Evolutionary conservation across 2,888 invertebrate genomes (phyloP).

Genomic region (Caenorhabditis sinica): DNA sequence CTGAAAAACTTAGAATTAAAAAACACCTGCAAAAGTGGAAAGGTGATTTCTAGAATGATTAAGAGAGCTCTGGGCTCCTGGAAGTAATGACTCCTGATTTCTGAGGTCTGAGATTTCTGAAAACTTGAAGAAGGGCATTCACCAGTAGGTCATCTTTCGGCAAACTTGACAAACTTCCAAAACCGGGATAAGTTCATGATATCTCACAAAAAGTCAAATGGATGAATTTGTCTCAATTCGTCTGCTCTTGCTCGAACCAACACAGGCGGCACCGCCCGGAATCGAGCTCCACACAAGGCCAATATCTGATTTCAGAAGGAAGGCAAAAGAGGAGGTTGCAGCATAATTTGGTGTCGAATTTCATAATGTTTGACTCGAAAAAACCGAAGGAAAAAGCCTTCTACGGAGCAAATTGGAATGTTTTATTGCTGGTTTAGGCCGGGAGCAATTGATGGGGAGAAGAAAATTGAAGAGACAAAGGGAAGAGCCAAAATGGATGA

Average conservation of each 20-base stretch:
- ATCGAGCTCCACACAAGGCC: constrained; percentile 24
- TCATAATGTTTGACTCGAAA: constrained; percentile 67
- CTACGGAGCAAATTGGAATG: constrained; percentile 53
- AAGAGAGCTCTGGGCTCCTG: no score
- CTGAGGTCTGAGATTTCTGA: no score
- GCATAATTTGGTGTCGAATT: constrained; percentile 68
- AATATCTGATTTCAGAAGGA: constrained; percentile 63
- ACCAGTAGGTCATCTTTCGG: no score
- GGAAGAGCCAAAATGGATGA: constrained; percentile 14
- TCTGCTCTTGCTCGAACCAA: neutral
- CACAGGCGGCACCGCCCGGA: constrained; percentile 42
- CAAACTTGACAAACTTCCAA: no score
- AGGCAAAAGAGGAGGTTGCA: constrained; percentile 44
- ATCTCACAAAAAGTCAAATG: constrained; percentile 4
- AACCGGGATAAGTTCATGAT: neutral
- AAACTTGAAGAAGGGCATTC: no score
- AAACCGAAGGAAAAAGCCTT: constrained; percentile 1
- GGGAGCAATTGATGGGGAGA: constrained; percentile 32
- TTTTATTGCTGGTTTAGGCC: constrained; percentile 56
- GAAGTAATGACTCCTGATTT: no score
- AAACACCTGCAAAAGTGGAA: neutral
- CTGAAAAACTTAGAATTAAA: neutral
- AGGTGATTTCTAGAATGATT: no score
- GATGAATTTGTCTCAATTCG: constrained; percentile 12
- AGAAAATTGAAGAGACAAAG: constrained; percentile 1